phyloP scores from a whole-genome alignment of 2,888 invertebrate species.

The Drosophila macrospina region DNA sequence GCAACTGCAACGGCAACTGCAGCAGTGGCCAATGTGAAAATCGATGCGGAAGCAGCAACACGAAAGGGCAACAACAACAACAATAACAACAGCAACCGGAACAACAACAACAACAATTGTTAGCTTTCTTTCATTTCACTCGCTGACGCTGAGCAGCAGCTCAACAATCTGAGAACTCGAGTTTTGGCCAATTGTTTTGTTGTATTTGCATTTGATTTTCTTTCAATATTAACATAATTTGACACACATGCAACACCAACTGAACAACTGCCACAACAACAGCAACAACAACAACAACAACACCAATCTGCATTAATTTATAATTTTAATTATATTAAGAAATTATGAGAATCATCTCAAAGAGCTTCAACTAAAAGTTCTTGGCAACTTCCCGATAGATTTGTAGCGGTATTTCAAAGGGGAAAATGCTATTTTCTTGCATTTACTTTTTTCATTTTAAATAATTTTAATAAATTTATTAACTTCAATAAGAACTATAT shows the following conservation, averaged over 20 bases:
- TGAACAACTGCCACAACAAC: conserved; percentile 31
- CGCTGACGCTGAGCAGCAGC: conserved; percentile 16
- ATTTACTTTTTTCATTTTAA: not conserved
- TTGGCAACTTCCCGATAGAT: not conserved
- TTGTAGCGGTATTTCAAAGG: not conserved
- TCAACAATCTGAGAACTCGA: conserved; percentile 59
- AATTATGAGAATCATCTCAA: conserved; percentile 9
- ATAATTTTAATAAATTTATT: too few relatives aligned
- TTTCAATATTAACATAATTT: conserved; percentile 60
- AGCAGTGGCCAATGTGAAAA: conserved; percentile 71
- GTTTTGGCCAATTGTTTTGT: conserved; percentile 39
- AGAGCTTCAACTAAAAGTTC: not conserved
- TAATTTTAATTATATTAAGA: conserved; percentile 2
- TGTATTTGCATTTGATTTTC: conserved; percentile 47
- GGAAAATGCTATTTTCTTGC: not conserved
- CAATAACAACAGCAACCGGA: conserved; percentile 21
- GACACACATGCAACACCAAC: conserved; percentile 46
- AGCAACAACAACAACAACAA: not conserved
- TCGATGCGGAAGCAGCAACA: conserved; percentile 74
- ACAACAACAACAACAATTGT: conserved; percentile 31
- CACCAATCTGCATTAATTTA: conserved; percentile 24
- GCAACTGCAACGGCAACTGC: conserved; percentile 36
- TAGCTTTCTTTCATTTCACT: conserved; percentile 59
- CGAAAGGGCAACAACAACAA: conserved; percentile 60
- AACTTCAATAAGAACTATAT: too few relatives aligned